Evolutionary conservation across 2,797 vertebrate species (phyloP).

Genomic region (Helostoma temminkii): DNA sequence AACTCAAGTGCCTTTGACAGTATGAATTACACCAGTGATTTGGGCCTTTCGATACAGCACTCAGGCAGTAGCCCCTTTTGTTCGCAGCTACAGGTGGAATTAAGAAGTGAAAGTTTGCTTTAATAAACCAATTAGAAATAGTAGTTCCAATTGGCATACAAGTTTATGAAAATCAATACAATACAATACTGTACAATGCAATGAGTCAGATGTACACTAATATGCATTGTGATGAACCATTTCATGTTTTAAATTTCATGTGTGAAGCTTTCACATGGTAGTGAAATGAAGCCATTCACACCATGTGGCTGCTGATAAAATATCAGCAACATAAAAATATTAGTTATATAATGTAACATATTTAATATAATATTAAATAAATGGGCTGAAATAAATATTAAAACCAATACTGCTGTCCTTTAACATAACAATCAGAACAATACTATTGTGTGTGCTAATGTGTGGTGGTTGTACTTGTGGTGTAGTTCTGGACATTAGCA

Average conservation of each 20-base stretch:
- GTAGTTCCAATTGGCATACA: too few species aligned
- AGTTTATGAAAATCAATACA: too few species aligned
- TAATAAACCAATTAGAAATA: neutral
- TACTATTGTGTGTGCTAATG: neutral
- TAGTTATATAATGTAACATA: too few species aligned
- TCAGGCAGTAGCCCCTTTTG: too few species aligned
- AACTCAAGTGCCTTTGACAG: too few species aligned
- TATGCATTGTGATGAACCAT: neutral
- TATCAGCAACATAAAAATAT: neutral
- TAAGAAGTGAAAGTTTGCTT: neutral
- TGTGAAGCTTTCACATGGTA: neutral
- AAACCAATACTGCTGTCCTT: neutral
- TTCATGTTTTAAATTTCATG: neutral
- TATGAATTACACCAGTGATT: too few species aligned
- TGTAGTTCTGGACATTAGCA: slow-evolving; percentile 89
- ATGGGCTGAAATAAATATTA: neutral
- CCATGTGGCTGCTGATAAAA: neutral
- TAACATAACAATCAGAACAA: neutral
- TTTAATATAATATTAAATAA: neutral
- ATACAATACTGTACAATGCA: neutral
- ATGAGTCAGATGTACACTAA: neutral
- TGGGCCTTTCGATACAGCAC: too few species aligned
- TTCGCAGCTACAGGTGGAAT: too few species aligned
- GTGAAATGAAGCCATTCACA: neutral
- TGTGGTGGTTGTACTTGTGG: slow-evolving; percentile 84